phyloP scores from a whole-genome alignment of 2,113 vertebrate genomes.

The Chlorodrepanis virens region DNA sequence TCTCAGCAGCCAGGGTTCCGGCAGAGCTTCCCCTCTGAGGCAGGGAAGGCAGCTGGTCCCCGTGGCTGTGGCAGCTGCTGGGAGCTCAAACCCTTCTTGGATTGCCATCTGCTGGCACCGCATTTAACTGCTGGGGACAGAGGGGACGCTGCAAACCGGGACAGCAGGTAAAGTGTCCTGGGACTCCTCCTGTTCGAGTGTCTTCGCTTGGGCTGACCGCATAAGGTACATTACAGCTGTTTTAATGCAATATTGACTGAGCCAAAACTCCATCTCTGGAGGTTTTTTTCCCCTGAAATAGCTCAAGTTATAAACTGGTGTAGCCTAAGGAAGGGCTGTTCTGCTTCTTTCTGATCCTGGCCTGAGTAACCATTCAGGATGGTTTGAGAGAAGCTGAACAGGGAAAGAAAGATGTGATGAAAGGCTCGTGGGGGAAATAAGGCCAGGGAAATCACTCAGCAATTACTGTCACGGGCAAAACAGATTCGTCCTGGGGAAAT shows the following conservation, averaged over 20 bases:
- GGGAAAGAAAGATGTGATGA: neutral
- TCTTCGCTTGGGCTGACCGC: neutral
- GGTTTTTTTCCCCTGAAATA: neutral
- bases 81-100: neutral
- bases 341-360: neutral
- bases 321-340: neutral
- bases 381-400: neutral
- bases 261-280: neutral
- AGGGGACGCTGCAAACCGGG: neutral
- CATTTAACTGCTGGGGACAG: neutral
- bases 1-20: neutral
- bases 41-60: neutral
- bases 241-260: neutral
- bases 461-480: neutral
- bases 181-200: neutral
- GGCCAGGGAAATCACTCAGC: neutral
- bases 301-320: neutral
- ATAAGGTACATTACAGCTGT: neutral
- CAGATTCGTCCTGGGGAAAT: neutral
- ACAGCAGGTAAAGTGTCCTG: fast-evolving
- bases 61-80: neutral
- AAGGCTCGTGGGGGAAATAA: neutral
- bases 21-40: neutral
- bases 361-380: neutral
- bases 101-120: constrained; percentile 48